Conservation (phyloP, 2,888 invertebrate genomes). For the Drosophila niveifrons region DNA sequence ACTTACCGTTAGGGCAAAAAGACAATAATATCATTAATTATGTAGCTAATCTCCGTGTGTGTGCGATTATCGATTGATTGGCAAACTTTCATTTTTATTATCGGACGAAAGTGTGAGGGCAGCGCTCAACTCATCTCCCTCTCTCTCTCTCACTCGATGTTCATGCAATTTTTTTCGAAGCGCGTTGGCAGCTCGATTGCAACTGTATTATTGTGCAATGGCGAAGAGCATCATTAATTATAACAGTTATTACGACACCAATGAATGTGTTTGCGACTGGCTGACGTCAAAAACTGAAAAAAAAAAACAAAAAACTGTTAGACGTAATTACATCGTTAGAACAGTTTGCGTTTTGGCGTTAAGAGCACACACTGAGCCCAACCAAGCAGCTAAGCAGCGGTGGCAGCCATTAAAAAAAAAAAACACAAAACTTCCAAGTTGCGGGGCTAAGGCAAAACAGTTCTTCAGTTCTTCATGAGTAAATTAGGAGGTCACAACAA, state of each 20-base stretch:
- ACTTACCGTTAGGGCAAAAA: conserved; percentile 30
- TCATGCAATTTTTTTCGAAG: conserved; percentile 17
- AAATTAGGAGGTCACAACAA: conserved; percentile 85
- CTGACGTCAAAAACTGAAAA: conserved; percentile 33
- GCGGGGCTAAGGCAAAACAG: conserved; percentile 31
- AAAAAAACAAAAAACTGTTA: conserved; percentile 55
- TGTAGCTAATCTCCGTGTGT: conserved; percentile 10
- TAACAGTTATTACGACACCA: conserved; percentile 75
- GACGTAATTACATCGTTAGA: conserved; percentile 76
- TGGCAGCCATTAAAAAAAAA: conserved; percentile 56
- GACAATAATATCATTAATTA: conserved; percentile 39
- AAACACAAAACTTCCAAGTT: conserved; percentile 6
- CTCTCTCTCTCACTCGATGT: no score
- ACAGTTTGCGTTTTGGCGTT: conserved; percentile 62
- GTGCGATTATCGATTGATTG: conserved; percentile 30
- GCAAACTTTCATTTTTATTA: conserved; percentile 51
- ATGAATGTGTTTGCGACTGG: conserved; percentile 2
- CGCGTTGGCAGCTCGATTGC: conserved; percentile 37
- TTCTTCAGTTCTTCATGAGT: conserved; percentile 80
- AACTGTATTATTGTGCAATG: conserved; percentile 52
- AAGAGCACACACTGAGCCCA: conserved; percentile 40
- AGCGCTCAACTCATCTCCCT: background rate
- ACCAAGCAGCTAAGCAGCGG: conserved; percentile 55
- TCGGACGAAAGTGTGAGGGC: conserved; percentile 43
- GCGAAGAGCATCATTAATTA: conserved; percentile 69